Base-by-base conservation (phyloP, 2,797 vertebrate genomes). In the Tangara arthus region DNA sequence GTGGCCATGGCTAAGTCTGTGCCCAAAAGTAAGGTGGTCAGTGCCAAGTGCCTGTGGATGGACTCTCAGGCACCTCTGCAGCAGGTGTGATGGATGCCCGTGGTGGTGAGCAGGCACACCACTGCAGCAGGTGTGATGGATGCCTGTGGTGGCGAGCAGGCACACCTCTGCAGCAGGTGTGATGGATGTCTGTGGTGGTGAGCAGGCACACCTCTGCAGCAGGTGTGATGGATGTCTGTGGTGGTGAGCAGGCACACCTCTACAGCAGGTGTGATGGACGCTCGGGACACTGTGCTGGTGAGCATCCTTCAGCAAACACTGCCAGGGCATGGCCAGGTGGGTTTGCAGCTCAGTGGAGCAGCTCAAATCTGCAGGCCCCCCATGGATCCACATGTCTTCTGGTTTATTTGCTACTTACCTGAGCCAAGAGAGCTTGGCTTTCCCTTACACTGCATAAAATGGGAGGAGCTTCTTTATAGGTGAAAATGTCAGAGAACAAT, bases 211-310 rank as follows among this genome's bases (percentile, higher is more conserved):
- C 13, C 35, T 30, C 30, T 0, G 2, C 20, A 23, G 15, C 18
- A 5, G 18, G 18, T 34, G 23, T 18, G 39, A 52, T 6, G 27
- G 44, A 22, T 42, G 28, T 52, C 14, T 20, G 35, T 2, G 2
- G 27, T 47, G 44, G 39, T 2, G 1, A 14, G 19, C 7, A 30
- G 41, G 41, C 41, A 19, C 37, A 39, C 37, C 11, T 39, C 37
- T 39, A 12, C 37, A 39, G 37, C 37, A 5, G 16, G 19, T n/a
- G 21, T 21, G 42, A 53, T 7, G 28, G 42, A 20, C 41, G 27
- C 55, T 17, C 1, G 0, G 6, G 34, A 16, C 10, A 3, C 42
- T 21, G 37, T 2, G 3, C 32, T 44, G 46, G 41, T 2, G 1
- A 15, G 20, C 7, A 32, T 16, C 12, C 50, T 56, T 32, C 26